phyloP scores from a whole-genome alignment of 2,113 vertebrate genomes.

The Sorex fumeus region DNA sequence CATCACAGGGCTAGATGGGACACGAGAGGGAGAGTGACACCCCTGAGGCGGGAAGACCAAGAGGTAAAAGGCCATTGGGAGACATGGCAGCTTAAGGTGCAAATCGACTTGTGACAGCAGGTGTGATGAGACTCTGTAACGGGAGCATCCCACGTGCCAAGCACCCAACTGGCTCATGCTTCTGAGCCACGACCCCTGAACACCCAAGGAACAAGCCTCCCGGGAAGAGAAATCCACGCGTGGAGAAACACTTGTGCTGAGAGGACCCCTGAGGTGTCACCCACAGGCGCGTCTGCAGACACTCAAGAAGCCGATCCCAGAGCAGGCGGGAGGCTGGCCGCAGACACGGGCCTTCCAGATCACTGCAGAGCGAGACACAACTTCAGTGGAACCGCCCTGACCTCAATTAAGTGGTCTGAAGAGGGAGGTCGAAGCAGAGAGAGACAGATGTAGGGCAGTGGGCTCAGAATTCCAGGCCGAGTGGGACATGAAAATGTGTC shows the following conservation, averaged over 20 bases:
- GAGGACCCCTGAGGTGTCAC: background rate
- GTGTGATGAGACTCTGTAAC: background rate
- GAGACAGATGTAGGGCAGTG: background rate
- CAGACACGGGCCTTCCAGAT: background rate
- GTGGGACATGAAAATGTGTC: background rate
- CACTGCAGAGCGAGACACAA: background rate
- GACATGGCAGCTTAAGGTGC: no score
- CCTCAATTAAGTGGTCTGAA: no score
- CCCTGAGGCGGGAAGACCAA: background rate
- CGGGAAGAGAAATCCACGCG: background rate
- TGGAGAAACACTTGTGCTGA: constrained; percentile 7
- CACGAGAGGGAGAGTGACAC: background rate
- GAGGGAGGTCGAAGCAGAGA: background rate
- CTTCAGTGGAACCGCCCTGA: no score
- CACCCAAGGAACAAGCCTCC: background rate
- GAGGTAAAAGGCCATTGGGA: background rate
- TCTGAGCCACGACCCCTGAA: background rate
- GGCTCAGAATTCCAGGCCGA: background rate
- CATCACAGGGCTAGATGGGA: background rate
- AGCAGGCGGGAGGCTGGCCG: background rate
- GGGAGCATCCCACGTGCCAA: background rate
- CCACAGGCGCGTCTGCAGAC: background rate
- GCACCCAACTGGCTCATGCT: background rate
- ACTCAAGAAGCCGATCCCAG: background rate
- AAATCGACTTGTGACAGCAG: background rate